A percentile compares a stretch with the other conserved stretches of the same genome.
These are phyloP conservation scores for Brachionus sp. DNA, from an alignment of 1,140 invertebrate species.

Conservation along the genomic window DNA sequence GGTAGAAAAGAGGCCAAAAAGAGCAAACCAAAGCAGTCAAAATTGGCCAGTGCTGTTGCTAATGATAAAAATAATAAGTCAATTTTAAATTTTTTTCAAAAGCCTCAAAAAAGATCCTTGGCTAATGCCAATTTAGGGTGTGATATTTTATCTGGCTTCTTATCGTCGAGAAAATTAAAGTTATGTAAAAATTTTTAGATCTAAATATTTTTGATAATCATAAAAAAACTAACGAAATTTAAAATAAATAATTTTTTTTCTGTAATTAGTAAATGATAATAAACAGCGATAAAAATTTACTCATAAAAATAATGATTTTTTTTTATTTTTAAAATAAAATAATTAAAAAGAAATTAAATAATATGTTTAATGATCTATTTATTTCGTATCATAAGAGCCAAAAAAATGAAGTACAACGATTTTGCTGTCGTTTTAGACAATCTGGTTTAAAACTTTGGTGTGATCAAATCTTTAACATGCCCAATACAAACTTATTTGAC, in stretches of 20 bases:
- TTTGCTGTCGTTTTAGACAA: background rate
- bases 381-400: background rate
- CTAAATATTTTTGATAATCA: background rate
- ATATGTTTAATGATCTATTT: background rate
- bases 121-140: background rate
- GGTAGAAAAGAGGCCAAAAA: background rate
- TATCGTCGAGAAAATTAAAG: slow-evolving; percentile 11
- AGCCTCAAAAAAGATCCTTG: slow-evolving; percentile 28
- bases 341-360: background rate
- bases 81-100: slow-evolving; percentile 36
- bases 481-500: background rate
- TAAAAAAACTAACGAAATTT: background rate
- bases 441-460: background rate
- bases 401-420: background rate
- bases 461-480: background rate
- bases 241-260: background rate
- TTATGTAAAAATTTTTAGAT: slow-evolving; percentile 8
- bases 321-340: background rate
- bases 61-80: slow-evolving; percentile 32
- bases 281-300: no score
- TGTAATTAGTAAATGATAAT: background rate
- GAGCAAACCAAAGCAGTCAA: slow-evolving; percentile 25
- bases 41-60: background rate
- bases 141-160: background rate
- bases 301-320: no score